Percentiles rank a stretch among this genome's conserved stretches.
phyloP scores from a whole-genome alignment of 2,113 vertebrate species.

The Pollimyrus isidori region DNA sequence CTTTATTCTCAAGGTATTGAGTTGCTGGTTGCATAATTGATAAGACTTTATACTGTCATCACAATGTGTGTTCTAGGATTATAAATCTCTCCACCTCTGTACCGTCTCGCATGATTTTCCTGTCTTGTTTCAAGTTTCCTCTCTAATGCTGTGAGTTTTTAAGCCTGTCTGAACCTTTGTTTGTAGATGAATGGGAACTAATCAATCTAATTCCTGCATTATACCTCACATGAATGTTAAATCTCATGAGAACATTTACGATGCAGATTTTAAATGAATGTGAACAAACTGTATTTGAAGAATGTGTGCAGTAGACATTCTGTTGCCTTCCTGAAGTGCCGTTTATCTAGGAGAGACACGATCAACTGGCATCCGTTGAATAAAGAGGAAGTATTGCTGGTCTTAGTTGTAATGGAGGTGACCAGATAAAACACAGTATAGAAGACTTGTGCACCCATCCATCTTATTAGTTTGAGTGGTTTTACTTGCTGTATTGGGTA shows the following conservation, averaged over 20 bases:
- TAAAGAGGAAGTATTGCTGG: background rate
- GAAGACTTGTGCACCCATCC: background rate
- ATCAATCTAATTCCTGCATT: background rate
- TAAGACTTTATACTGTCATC: background rate
- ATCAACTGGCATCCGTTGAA: background rate
- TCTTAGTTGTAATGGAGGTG: background rate
- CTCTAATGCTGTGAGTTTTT: background rate
- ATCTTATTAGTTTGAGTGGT: background rate
- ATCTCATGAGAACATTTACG: background rate
- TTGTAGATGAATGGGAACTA: background rate
- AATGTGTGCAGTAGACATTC: background rate
- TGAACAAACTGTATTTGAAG: background rate
- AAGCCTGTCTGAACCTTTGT: background rate
- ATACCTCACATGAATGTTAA: background rate
- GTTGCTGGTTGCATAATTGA: slow-evolving; percentile 18
- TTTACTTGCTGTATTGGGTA: background rate
- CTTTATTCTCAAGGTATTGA: background rate
- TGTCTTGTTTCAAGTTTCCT: background rate
- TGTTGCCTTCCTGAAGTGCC: background rate
- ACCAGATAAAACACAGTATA: background rate
- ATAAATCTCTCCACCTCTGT: slow-evolving; percentile 5
- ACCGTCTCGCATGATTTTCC: background rate
- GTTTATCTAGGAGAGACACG: background rate
- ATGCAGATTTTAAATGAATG: background rate
- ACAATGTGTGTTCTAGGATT: background rate